Conservation (phyloP, 1,140 invertebrate genomes). For the Rhizoglyphus robini region DNA sequence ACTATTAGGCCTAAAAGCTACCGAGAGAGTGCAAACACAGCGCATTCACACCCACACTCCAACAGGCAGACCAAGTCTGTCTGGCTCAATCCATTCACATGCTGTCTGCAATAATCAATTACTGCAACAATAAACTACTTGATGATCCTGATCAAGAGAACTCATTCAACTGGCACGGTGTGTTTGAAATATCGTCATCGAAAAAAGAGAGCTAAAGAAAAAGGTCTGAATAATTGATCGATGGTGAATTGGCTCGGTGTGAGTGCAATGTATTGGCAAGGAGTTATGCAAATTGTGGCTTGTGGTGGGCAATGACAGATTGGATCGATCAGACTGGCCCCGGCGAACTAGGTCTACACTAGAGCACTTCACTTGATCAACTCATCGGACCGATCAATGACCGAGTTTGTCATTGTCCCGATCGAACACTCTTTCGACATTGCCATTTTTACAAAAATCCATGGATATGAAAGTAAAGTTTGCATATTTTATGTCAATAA, state of each 20-base stretch:
- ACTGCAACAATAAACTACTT: too few relatives aligned
- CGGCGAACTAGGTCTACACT: too few relatives aligned
- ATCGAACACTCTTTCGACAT: not conserved
- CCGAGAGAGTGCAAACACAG: too few relatives aligned
- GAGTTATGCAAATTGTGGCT: not conserved
- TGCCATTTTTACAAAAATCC: not conserved
- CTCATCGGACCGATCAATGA: too few relatives aligned
- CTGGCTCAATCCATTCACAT: too few relatives aligned
- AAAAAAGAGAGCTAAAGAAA: not conserved
- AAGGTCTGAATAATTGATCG: not conserved
- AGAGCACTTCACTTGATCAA: too few relatives aligned
- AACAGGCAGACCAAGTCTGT: too few relatives aligned
- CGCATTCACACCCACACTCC: too few relatives aligned
- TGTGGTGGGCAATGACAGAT: not conserved
- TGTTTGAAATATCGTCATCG: not conserved
- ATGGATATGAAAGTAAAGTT: not conserved
- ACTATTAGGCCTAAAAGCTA: too few relatives aligned
- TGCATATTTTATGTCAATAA: constrained; percentile 9
- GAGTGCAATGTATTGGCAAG: constrained; percentile 3
- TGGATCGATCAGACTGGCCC: too few relatives aligned
- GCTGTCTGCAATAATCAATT: too few relatives aligned
- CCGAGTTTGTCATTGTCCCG: not conserved
- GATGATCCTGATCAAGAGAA: not conserved
- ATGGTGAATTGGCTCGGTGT: not conserved
- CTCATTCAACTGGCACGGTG: not conserved